Conservation (phyloP, 2,888 invertebrate species). For the Morpho achilles region DNA sequence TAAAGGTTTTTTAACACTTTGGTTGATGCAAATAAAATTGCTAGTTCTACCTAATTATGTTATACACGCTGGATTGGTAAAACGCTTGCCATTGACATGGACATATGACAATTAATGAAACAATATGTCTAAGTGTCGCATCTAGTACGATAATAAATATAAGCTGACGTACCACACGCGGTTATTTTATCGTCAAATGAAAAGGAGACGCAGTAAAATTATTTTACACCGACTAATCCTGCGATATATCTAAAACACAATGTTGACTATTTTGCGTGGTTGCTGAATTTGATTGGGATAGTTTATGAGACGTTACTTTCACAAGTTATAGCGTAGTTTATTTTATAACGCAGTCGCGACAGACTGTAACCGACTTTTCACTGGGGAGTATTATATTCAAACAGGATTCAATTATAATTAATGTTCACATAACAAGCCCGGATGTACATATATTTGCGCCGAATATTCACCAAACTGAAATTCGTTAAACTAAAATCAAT, state of each 20-base stretch:
- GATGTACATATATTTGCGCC: too few relatives aligned
- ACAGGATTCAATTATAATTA: slow-evolving; percentile 1
- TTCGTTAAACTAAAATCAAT: too few relatives aligned
- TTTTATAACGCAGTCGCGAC: slow-evolving; percentile 5
- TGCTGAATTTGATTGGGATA: slow-evolving; percentile 16
- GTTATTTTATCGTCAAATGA: slow-evolving; percentile 57
- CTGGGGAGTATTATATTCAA: slow-evolving; percentile 4
- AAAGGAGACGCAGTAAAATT: slow-evolving; percentile 39
- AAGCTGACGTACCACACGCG: slow-evolving; percentile 39
- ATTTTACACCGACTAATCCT: slow-evolving; percentile 33
- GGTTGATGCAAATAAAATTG: too few relatives aligned
- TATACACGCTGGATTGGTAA: too few relatives aligned
- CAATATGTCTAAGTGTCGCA: too few relatives aligned
- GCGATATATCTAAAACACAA: slow-evolving; percentile 19
- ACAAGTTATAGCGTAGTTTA: slow-evolving; percentile 13
- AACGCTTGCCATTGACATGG: too few relatives aligned
- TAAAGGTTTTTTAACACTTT: too few relatives aligned
- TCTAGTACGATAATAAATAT: too few relatives aligned
- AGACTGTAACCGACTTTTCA: background rate
- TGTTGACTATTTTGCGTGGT: slow-evolving; percentile 8
- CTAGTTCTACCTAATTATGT: too few relatives aligned
- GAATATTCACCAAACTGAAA: too few relatives aligned
- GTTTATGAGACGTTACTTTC: slow-evolving; percentile 16
- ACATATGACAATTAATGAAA: too few relatives aligned
- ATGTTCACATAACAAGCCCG: too few relatives aligned